Evolutionary conservation across 1,140 invertebrate species (phyloP), one percentile per base, ranked within the genome.

Genomic region (Drosophila tani): DNA sequence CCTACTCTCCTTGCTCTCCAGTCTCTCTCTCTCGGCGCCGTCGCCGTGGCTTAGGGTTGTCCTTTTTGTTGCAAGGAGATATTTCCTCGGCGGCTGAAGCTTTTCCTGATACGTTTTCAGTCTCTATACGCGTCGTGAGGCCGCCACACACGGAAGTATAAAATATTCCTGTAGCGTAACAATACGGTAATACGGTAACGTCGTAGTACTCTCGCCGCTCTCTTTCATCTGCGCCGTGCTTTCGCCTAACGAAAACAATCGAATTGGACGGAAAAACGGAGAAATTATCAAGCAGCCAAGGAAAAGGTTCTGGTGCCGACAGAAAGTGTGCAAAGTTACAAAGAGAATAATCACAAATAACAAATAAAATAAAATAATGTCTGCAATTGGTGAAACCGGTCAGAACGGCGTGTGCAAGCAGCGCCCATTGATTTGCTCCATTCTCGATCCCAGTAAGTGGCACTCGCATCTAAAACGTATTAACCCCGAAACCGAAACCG

Each of bases 401-500:
- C 91, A 91, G 74, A 93, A 93, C 66, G 91, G 91, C 73, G 78
- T 91, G 71, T 85, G 78, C 78, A 92, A 92, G 70, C 81, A 84
- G 71, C 91, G 85, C 35, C 91, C 91, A 67, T 79, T 92, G 41
- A 91, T 93, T 81, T 93, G 92, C 68, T 91, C 91, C 67, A 78
- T 93, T 79, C 87, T 93, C 77, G 91, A 93, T 85, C 92, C 91
- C 56, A 91, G 92, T 93, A 93, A 92, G 91, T 92, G 67, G 32
- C 17, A 35, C 50, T 60, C 58, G 47, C 62, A 47, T 53, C 40
- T 32, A 67, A 47, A 73, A 55, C 5, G 43, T 74, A 70, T 50
- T 69, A 19, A 59, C 56, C 67, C 58, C 59, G 19, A 55, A 51
- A 69, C 58, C 59, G 19, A 55, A 51, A 69, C 58, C 59, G 19